Conservation (phyloP, 2,888 invertebrate species). For the Drosophila aldrichi region DNA sequence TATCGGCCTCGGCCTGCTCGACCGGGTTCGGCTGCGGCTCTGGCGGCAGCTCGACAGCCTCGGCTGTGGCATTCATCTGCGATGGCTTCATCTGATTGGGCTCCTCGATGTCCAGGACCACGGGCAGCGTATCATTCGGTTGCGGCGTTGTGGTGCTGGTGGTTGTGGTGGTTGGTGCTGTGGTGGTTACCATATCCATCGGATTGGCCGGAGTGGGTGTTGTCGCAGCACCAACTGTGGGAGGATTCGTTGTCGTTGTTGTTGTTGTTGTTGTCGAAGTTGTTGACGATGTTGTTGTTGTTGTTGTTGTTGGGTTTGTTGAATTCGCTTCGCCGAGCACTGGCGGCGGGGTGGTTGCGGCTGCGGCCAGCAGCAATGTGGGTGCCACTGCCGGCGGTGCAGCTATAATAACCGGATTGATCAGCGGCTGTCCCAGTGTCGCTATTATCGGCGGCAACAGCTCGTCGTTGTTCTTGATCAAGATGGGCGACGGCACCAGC, state of each 20-base stretch:
- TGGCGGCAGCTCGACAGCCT: neutral
- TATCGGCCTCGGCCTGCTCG: conserved; percentile 53
- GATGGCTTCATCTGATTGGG: conserved; percentile 20
- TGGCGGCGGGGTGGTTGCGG: conserved; percentile 13
- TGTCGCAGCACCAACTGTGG: conserved; percentile 19
- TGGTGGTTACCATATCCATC: conserved; percentile 60
- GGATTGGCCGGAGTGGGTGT: conserved; percentile 29
- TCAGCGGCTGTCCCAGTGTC: conserved; percentile 71
- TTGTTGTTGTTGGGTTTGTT: conserved; percentile 38
- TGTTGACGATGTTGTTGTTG: conserved; percentile 52
- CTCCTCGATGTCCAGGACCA: conserved; percentile 72
- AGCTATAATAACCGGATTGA: conserved; percentile 70
- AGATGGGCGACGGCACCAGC: conserved; percentile 79
- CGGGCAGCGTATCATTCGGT: conserved; percentile 66
- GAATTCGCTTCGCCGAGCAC: conserved; percentile 35
- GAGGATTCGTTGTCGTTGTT: conserved; percentile 29
- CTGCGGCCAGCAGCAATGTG: conserved; percentile 29
- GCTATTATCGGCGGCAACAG: conserved; percentile 80
- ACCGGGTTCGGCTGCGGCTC: conserved; percentile 25
- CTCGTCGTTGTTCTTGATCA: conserved; percentile 77
- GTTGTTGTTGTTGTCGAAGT: conserved; percentile 62
- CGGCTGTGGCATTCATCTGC: conserved; percentile 20
- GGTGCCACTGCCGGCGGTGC: conserved; percentile 20
- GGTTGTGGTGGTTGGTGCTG: conserved; percentile 69
- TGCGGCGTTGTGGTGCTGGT: conserved; percentile 66